Evolutionary conservation across 2,113 vertebrate species (phyloP).

Genomic region (Oxyura jamaicensis): DNA sequence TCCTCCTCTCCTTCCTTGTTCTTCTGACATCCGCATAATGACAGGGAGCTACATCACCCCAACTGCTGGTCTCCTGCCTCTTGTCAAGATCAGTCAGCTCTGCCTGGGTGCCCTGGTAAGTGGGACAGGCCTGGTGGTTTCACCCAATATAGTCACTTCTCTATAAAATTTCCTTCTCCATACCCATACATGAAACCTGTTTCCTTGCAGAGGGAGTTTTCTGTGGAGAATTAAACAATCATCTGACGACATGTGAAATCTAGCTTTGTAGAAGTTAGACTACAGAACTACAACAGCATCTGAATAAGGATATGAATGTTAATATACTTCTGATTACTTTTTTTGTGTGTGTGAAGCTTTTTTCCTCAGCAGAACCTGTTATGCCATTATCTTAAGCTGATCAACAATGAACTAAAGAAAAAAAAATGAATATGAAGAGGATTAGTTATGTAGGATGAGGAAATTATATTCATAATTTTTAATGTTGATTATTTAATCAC

Average conservation of each 20-base stretch:
- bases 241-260: background rate
- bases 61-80: background rate
- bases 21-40: background rate
- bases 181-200: rapidly evolving
- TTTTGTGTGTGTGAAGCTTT: background rate
- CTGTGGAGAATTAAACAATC: background rate
- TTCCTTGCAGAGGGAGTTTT: background rate
- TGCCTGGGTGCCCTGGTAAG: background rate
- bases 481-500: background rate
- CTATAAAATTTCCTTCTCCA: background rate
- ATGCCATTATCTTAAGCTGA: background rate
- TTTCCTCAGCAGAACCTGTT: background rate
- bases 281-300: background rate
- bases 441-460: background rate
- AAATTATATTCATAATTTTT: background rate
- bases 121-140: background rate
- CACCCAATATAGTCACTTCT: background rate
- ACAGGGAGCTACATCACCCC: background rate
- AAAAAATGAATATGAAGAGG: background rate
- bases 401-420: background rate
- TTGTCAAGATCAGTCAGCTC: background rate
- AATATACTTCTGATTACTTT: background rate
- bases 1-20: background rate
- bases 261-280: background rate
- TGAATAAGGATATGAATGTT: background rate